Base-by-base conservation (phyloP, 2,888 invertebrate genomes). In the Agrotis exclamationis region DNA sequence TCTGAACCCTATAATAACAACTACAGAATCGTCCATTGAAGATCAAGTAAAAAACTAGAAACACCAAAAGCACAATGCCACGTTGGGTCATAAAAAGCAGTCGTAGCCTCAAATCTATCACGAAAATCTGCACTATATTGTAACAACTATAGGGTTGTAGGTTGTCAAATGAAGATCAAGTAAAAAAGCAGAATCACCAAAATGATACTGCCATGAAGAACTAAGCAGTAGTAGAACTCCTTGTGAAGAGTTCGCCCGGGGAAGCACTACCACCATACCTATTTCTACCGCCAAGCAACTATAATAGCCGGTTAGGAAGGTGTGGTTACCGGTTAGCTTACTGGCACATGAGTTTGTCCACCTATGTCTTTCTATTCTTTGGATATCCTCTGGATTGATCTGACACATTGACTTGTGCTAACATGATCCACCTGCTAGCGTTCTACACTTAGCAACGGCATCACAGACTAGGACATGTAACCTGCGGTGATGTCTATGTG, bases 191-290 rank as follows among this genome's bases (percentile, higher is more conserved):
- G 5, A 14, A n/a, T 24, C n/a, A 44, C n/a, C 3, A 28, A 39
- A 28, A 51, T 2, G 0, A n/a, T 22, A 2, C 11, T 16, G 3
- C 13, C 2, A 63, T 2, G n/a, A 45, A n/a, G 28, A 54, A 5
- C 18, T 13, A 56, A 53, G 16, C 14, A 70, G 33, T 44, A 71
- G 54, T 28, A 47, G 47, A 71, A 11, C 14, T 57, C 44, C 11
- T 20, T 22, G 28, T 57, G 57, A 24, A 54, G n/a, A 13, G 28
- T 14, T 62, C 16, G 9, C 0, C n/a, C 33, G 16, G 18, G 24
- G 47, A 47, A 53, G 20, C 28, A 54, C 18, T 62, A 39, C 22
- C 53, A 47, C 51, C 70, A 70, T 18, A 50, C 20, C n/a, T 56
- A 48, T 13, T 48, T 48, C n/a, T 44, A 14, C 24, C 14, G n/a